phyloP scores from a whole-genome alignment of 2,113 vertebrate species.

The Recurvirostra avosetta region DNA sequence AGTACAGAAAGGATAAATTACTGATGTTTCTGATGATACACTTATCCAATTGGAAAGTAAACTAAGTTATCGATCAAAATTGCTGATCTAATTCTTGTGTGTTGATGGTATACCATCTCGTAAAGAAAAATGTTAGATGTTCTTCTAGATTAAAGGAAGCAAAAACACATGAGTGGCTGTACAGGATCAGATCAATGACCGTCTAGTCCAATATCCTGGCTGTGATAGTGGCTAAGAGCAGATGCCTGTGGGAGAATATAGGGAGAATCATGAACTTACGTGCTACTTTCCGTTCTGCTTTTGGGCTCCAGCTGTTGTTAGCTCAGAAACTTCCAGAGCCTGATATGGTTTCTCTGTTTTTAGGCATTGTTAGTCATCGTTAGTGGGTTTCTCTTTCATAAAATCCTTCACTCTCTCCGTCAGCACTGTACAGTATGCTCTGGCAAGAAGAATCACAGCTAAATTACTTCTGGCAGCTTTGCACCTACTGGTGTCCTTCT shows the following conservation, averaged over 20 bases:
- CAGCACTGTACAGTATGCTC: not conserved
- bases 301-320: not conserved
- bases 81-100: constrained; percentile 9
- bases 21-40: not conserved
- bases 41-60: constrained; percentile 8
- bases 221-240: not conserved
- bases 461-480: not conserved
- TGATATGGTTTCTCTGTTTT: not conserved
- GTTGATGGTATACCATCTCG: not conserved
- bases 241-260: not conserved
- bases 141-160: constrained; percentile 2
- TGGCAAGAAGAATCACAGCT: not conserved
- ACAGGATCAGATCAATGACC: constrained; percentile 7
- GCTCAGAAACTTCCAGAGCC: not conserved
- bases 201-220: not conserved
- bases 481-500: not conserved
- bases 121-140: not conserved
- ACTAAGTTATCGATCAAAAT: not conserved
- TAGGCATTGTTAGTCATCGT: not conserved
- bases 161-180: not conserved
- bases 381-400: not conserved
- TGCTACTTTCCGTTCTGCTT: not conserved
- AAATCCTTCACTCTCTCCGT: not conserved
- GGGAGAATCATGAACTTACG: not conserved
- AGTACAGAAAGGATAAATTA: constrained; percentile 23